Conservation (phyloP, 1,140 invertebrate species). For the Drosophila santomea region DNA sequence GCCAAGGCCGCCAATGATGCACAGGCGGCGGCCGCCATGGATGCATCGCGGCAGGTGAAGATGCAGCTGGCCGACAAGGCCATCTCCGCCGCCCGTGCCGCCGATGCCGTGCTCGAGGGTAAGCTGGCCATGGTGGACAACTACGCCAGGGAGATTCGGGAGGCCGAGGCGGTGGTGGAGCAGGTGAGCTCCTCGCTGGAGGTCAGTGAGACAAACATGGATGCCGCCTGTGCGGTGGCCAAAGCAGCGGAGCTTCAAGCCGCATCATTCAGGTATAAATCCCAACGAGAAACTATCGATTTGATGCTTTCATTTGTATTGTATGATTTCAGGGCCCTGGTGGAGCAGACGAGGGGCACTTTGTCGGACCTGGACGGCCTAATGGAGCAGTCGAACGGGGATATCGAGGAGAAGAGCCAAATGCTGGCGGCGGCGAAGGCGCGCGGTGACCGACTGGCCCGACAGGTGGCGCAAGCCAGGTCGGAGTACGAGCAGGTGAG, state of each 20-base stretch:
- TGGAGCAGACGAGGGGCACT: slow-evolving; percentile 86
- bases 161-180: slow-evolving; percentile 87
- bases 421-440: slow-evolving; percentile 87
- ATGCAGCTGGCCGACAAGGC: slow-evolving; percentile 88
- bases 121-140: slow-evolving; percentile 87
- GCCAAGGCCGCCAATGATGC: slow-evolving; percentile 88
- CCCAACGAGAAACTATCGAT: too few species aligned
- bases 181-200: slow-evolving; percentile 86
- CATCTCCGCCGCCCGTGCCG: slow-evolving; percentile 87
- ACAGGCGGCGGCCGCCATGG: slow-evolving; percentile 87
- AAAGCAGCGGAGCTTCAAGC: slow-evolving; percentile 86
- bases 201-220: slow-evolving; percentile 86
- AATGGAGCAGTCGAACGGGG: slow-evolving; percentile 85
- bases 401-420: slow-evolving; percentile 87
- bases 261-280: slow-evolving; percentile 29
- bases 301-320: too few species aligned
- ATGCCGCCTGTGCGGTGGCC: slow-evolving; percentile 86
- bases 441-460: slow-evolving; percentile 86
- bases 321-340: slow-evolving; percentile 26
- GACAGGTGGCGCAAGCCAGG: slow-evolving; percentile 86
- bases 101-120: slow-evolving; percentile 87
- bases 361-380: slow-evolving; percentile 86
- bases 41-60: slow-evolving; percentile 88
- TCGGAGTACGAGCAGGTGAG: slow-evolving; percentile 87
- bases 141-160: slow-evolving; percentile 86